Conservation (phyloP, 2,113 vertebrate species). For the Sylvilagus bachmani region DNA sequence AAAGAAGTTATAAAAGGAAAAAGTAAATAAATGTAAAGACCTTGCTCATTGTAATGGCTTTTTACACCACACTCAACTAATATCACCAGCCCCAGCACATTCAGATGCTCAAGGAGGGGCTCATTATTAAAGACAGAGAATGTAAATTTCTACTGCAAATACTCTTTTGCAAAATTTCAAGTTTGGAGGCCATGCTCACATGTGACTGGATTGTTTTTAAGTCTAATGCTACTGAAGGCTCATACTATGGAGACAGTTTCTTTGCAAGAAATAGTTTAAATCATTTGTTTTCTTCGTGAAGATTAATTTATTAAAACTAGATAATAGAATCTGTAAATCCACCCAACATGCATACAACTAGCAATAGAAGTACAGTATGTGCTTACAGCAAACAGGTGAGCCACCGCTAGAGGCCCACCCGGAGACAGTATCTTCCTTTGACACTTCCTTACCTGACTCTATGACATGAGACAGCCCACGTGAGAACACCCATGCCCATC, state of each 20-base stretch:
- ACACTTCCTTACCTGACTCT: background rate
- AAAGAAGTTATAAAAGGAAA: constrained; percentile 17
- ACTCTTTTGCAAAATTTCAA: background rate
- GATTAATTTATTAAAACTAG: constrained; percentile 7
- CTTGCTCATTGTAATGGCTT: background rate
- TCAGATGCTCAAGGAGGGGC: background rate
- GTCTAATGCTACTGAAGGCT: background rate
- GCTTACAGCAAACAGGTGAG: background rate
- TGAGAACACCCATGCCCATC: background rate
- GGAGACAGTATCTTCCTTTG: background rate
- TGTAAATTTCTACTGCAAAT: constrained; percentile 10
- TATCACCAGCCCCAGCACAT: background rate
- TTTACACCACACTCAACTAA: background rate
- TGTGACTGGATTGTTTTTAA: background rate
- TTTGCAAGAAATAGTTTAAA: constrained; percentile 17
- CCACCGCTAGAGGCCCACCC: background rate
- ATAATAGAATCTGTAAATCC: background rate
- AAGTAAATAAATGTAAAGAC: background rate
- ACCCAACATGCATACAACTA: background rate
- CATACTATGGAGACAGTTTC: background rate
- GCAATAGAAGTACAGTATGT: background rate
- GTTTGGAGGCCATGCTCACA: background rate
- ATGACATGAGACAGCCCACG: background rate
- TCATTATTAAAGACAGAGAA: background rate
- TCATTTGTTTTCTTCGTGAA: background rate